phyloP scores from a whole-genome alignment of 2,797 vertebrate genomes.

The Alca torda region DNA sequence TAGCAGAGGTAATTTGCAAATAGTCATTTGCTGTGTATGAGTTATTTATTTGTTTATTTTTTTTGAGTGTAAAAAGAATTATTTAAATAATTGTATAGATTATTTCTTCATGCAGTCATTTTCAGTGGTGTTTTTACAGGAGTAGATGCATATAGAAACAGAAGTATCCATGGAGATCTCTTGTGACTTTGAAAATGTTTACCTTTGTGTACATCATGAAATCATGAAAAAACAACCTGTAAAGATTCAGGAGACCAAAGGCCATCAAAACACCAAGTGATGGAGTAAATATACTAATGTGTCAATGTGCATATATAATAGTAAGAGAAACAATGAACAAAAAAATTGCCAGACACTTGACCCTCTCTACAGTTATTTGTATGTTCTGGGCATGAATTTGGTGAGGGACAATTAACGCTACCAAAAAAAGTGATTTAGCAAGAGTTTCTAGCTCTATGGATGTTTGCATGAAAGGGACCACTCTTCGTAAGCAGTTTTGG shows the following conservation, averaged over 20 bases:
- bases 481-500: neutral
- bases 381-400: neutral
- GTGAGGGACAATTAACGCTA: neutral
- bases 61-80: neutral
- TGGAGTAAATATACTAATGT: neutral
- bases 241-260: neutral
- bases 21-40: neutral
- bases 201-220: neutral
- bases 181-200: neutral
- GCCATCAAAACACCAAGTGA: neutral
- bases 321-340: neutral
- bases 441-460: neutral
- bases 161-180: neutral
- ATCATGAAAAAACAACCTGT: neutral
- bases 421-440: neutral
- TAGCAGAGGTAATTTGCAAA: neutral
- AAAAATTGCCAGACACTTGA: neutral
- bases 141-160: neutral
- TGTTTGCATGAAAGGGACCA: neutral
- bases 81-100: neutral
- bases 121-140: neutral
- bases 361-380: neutral
- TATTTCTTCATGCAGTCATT: neutral
- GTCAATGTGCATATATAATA: neutral
- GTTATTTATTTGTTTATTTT: neutral